These are phyloP conservation scores for Coenonympha glycerion DNA, from an alignment of 2,888 invertebrate genomes.

Conservation along the genomic window DNA sequence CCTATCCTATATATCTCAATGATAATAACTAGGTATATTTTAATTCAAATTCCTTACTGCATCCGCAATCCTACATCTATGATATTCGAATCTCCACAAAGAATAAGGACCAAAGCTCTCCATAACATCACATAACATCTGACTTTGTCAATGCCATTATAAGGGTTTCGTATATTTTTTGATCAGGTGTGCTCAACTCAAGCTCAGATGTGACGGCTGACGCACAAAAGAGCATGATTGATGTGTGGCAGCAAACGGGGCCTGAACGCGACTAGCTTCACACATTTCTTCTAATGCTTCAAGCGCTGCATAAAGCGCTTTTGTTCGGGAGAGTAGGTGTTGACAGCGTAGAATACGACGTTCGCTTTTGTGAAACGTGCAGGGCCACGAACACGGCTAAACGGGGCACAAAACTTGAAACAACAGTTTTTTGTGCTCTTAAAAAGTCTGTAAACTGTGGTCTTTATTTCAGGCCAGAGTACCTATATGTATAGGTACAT, in stretches of 20 bases:
- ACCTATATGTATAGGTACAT: neutral
- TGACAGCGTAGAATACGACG: slow-evolving; percentile 19
- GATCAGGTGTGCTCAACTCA: slow-evolving; percentile 13
- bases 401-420: no score
- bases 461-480: neutral
- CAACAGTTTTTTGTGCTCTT: neutral
- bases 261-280: slow-evolving; percentile 27
- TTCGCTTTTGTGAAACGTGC: slow-evolving; percentile 9
- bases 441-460: no score
- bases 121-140: no score
- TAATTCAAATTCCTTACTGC: no score
- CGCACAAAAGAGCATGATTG: slow-evolving; percentile 36
- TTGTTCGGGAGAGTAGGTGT: slow-evolving; percentile 9
- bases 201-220: slow-evolving; percentile 13
- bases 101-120: no score
- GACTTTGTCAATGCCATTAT: no score
- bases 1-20: no score
- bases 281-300: slow-evolving; percentile 20
- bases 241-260: slow-evolving; percentile 29
- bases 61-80: no score
- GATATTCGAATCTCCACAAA: no score
- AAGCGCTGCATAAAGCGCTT: slow-evolving; percentile 22
- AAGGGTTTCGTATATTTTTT: no score
- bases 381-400: no score
- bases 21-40: no score